These are phyloP conservation scores for Hofmannophila pseudospretella DNA, from an alignment of 2,888 invertebrate genomes.

Conservation along the genomic window DNA sequence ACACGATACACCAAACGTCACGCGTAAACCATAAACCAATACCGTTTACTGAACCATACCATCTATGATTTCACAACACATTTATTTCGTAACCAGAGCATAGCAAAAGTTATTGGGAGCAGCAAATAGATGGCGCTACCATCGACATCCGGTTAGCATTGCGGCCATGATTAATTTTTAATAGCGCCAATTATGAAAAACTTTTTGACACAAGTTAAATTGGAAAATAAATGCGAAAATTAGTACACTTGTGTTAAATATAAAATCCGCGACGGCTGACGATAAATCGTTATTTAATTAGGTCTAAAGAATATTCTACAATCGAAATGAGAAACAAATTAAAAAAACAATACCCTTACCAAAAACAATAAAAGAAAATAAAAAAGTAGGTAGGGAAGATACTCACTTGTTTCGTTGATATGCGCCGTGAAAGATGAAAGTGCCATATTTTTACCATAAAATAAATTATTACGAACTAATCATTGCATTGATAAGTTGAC, in stretches of 20 bases:
- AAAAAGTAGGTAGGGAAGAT: too few relatives aligned
- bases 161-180: background rate
- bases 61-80: background rate
- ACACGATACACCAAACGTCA: background rate
- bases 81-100: background rate
- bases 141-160: background rate
- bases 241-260: too few relatives aligned
- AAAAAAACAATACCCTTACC: too few relatives aligned
- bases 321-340: too few relatives aligned
- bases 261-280: too few relatives aligned
- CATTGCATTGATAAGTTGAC: constrained; percentile 66
- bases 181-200: background rate
- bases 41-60: too few relatives aligned
- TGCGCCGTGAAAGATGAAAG: constrained; percentile 7
- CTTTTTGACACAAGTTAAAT: too few relatives aligned
- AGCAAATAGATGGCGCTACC: constrained; percentile 9
- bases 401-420: constrained; percentile 9
- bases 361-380: background rate
- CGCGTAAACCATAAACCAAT: background rate
- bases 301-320: too few relatives aligned
- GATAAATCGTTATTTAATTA: too few relatives aligned
- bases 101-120: background rate
- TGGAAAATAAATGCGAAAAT: too few relatives aligned
- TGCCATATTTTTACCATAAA: constrained; percentile 11
- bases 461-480: constrained; percentile 19